Percentiles rank a stretch among this genome's conserved stretches.
Evolutionary conservation across 2,888 invertebrate genomes (phyloP).

Genomic region (Blastobasis lacticolella): DNA sequence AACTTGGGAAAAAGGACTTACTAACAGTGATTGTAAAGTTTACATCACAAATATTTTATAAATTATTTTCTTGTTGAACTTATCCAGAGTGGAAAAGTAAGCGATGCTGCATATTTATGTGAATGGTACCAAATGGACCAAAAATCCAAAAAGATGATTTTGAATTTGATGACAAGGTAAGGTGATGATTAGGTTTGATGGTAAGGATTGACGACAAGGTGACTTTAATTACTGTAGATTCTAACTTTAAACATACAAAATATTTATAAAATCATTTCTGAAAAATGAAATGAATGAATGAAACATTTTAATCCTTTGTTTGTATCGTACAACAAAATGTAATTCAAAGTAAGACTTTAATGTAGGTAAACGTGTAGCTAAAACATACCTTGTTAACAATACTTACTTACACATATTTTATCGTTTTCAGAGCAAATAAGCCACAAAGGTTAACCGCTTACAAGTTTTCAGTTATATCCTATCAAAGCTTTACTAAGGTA

Average conservation of each 20-base stretch:
- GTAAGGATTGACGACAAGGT: too few species aligned
- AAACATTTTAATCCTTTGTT: too few species aligned
- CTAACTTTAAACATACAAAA: too few species aligned
- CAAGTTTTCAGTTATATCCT: slow-evolving; percentile 54
- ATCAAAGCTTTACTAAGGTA: slow-evolving; percentile 54
- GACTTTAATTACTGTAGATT: too few species aligned
- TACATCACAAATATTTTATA: neutral
- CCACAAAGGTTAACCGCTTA: slow-evolving; percentile 49
- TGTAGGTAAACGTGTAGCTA: too few species aligned
- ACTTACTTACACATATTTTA: too few species aligned
- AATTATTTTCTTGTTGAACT: neutral
- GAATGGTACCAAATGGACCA: slow-evolving; percentile 17
- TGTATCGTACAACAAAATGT: too few species aligned
- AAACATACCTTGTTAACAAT: too few species aligned
- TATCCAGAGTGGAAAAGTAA: slow-evolving; percentile 18
- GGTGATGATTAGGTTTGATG: too few species aligned
- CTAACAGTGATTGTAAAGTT: neutral
- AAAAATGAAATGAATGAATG: too few species aligned
- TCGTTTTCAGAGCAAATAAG: slow-evolving; percentile 23
- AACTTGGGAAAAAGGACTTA: neutral
- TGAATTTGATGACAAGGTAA: slow-evolving; percentile 10
- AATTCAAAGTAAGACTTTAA: too few species aligned
- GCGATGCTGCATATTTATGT: slow-evolving; percentile 14
- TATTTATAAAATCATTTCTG: too few species aligned
- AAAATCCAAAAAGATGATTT: slow-evolving; percentile 11